Conservation (phyloP, 37 sponge, comb jelly and placozoan species). For the Crambe crambe region DNA sequence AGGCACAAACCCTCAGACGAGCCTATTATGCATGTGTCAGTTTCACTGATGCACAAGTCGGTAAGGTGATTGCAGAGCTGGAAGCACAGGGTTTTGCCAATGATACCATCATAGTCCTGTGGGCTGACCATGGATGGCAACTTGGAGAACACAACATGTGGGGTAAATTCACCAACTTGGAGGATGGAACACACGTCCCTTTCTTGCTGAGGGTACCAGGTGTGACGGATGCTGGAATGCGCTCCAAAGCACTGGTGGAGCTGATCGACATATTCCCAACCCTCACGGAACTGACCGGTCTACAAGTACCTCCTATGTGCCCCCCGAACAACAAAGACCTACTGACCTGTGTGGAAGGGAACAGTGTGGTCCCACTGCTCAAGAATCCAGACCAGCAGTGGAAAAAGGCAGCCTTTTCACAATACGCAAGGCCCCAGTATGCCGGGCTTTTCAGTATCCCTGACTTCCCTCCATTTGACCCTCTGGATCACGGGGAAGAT, state of each 20-base stretch:
- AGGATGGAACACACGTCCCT: constrained; percentile 54
- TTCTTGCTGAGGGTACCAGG: constrained; percentile 54
- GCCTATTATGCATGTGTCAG: constrained; percentile 55
- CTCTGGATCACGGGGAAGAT: constrained; percentile 22
- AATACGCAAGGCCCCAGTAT: constrained; percentile 22
- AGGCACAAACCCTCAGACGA: not conserved
- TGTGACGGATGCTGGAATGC: constrained; percentile 22
- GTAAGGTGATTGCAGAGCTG: constrained; percentile 24
- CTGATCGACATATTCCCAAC: constrained; percentile 53
- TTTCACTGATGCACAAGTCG: constrained; percentile 39
- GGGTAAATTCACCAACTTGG: constrained; percentile 57
- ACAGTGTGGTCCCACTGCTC: constrained; percentile 30
- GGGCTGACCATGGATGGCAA: constrained; percentile 67
- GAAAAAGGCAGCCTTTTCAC: constrained; percentile 57
- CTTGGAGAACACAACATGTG: constrained; percentile 42
- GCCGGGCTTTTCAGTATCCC: constrained; percentile 12
- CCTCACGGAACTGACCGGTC: constrained; percentile 24
- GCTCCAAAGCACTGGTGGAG: constrained; percentile 22
- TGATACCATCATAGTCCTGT: constrained; percentile 49
- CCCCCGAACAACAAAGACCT: constrained; percentile 20
- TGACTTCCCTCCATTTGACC: constrained; percentile 13
- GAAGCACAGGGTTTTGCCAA: constrained; percentile 25
- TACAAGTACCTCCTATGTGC: constrained; percentile 20
- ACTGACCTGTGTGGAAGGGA: constrained; percentile 35
- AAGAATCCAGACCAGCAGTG: constrained; percentile 29